Evolutionary conservation across 2,888 invertebrate species (phyloP), one percentile per base, ranked within the genome.

Genomic region (Drosophila falleni): DNA sequence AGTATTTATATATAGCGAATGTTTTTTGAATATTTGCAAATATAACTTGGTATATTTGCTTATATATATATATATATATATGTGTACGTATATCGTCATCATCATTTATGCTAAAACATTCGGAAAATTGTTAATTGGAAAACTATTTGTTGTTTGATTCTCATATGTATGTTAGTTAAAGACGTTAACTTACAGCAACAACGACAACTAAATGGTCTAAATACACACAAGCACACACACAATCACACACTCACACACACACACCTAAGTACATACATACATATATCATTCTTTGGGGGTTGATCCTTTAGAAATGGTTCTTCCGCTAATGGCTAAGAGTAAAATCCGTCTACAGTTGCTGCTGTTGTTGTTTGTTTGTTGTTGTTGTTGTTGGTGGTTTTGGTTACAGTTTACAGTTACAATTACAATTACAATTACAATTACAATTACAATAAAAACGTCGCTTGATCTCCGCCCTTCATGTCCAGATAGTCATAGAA

Each of bases 361-460:
- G 67, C 59, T 19, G 42, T 37, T 37, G n/a, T n/a, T n/a, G n/a
- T n/a, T n/a, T n/a, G 10, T 10, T 33, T 33, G 33, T 33, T 33
- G 33, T 33, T 35, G 35, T 35, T 37, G 37, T 42, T 54, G 26
- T 82, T 85, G 86, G 86, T 86, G 85, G 89, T 85, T 83, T 76
- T 77, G 71, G 80, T 85, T 85, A 56, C 82, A 80, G 65, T 84
- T 84, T 64, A 13, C 37, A 37, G 2, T 37, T 37, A 37, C 37
- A 37, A 8, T 37, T n/a, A n/a, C n/a, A 37, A 77, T 85, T 81
- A 55, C 81, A 78, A 61, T 84, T 63, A 33, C 33, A 33, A 74
- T 85, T 85, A 56, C 82, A 80, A 63, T 84, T 64, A 87, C 80
- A 89, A 70, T 87, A 87, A 74, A 87, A 87, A 87, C 71, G 89